Base-by-base conservation (phyloP, 1,140 invertebrate species). In the Hylaeus anthracinus region DNA sequence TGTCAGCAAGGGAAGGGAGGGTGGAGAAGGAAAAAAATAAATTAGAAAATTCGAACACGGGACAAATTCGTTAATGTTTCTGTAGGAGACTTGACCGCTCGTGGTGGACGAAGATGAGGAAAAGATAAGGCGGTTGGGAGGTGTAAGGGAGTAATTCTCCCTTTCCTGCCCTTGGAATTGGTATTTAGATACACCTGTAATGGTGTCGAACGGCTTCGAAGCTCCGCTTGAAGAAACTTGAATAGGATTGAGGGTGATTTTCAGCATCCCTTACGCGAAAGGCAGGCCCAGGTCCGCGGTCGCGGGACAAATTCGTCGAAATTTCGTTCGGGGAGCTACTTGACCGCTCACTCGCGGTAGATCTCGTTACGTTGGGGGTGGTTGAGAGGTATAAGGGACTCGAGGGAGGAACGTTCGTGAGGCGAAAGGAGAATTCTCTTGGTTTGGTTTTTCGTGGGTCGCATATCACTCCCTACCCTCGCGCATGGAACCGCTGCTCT, bases 401-500 rank as follows among this genome's bases (percentile, higher is more conserved):
- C 53, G 77, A 55, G 72, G 60, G 67, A 79, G 74, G 69, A 60
- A 69, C 61, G 26, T 26, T 26, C 26, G 26, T 26, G 26, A 26
- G 26, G 26, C 26, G 72, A 48, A 83, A 81, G 69, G 84, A 61
- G 86, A 87, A 90, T 92, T 88, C 86, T 86, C 88, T 90, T 75
- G 83, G 88, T 91, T 86, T 91, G 89, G 90, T 91, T 92, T 92
- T 92, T 92, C 90, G 88, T 89, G 86, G 90, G 80, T 90, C 88
- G 87, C 90, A 88, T 87, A 87, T 90, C 90, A 90, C 76, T 69
- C 84, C 88, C 78, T 83, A 65, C 61, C 84, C 45, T 48, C 69
- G 56, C 45, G 14, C 58, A 14, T 48, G 55, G 72, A 63, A 77
- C 63, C 64, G 66, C 60, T 80, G 72, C 78, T 79, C 77, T 61